phyloP scores from a whole-genome alignment of 2,888 invertebrate genomes.

The Cerceris rybyensis region DNA sequence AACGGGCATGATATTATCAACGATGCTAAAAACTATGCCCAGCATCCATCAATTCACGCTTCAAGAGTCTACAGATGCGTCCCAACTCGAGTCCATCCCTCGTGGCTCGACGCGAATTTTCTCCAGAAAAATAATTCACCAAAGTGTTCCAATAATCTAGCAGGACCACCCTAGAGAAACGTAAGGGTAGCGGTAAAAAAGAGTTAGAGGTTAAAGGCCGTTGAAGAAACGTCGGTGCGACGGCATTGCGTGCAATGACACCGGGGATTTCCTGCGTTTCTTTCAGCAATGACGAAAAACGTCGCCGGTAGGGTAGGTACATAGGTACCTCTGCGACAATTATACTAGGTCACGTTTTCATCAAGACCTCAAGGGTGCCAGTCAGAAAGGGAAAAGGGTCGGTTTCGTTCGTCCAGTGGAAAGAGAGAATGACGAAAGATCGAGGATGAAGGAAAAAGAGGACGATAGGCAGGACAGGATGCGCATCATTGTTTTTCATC shows the following conservation, averaged over 20 bases:
- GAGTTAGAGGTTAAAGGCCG: conserved; percentile 53
- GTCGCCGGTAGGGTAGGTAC: conserved; percentile 46
- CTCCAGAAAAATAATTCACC: no score
- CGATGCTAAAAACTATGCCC: no score
- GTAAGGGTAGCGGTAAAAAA: conserved; percentile 55
- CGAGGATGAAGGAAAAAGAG: conserved; percentile 16
- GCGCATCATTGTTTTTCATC: conserved; percentile 68
- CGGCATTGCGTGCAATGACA: conserved; percentile 9
- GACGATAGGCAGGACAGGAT: conserved; percentile 16
- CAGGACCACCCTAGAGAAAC: neutral
- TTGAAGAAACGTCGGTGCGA: neutral
- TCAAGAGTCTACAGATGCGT: no score
- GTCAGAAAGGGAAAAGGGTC: conserved; percentile 20
- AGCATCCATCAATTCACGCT: no score
- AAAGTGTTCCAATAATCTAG: neutral
- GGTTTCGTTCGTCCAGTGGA: conserved; percentile 24
- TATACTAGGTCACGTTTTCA: conserved; percentile 75
- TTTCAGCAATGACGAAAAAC: conserved; percentile 9
- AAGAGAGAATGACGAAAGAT: conserved; percentile 9
- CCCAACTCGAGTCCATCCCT: no score
- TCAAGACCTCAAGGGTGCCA: conserved; percentile 58
- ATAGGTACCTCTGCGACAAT: conserved; percentile 45
- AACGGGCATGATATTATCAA: no score
- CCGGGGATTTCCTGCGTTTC: conserved; percentile 11
- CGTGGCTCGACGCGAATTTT: no score